phyloP scores from a whole-genome alignment of 2,888 invertebrate genomes.

The Serrognathus titanus region DNA sequence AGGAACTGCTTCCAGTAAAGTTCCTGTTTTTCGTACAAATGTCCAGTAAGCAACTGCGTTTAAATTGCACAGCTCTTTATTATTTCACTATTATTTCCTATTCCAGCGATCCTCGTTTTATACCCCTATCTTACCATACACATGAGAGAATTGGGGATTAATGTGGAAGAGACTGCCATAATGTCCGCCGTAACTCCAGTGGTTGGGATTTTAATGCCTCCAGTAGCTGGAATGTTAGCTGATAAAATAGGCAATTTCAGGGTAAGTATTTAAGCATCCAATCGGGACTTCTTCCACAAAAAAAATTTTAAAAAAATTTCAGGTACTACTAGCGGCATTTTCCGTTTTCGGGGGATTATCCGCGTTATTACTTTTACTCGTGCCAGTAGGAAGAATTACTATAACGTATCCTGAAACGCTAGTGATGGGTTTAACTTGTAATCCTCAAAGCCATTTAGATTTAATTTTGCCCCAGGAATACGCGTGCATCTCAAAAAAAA shows the following conservation, averaged over 20 bases:
- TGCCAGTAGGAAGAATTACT: slow-evolving; percentile 68
- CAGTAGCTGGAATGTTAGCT: slow-evolving; percentile 70
- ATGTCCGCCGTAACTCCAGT: slow-evolving; percentile 76
- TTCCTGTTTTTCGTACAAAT: slow-evolving; percentile 74
- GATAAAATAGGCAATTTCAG: slow-evolving; percentile 79
- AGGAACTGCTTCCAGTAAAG: slow-evolving; percentile 70
- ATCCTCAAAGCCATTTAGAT: slow-evolving; percentile 29
- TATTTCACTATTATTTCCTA: slow-evolving; percentile 3
- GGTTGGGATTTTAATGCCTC: slow-evolving; percentile 74
- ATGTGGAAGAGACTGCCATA: slow-evolving; percentile 74
- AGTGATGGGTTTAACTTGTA: slow-evolving; percentile 59
- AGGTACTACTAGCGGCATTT: slow-evolving; percentile 66
- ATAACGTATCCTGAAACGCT: slow-evolving; percentile 61
- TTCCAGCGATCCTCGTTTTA: slow-evolving; percentile 67
- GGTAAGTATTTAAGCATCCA: slow-evolving; percentile 48
- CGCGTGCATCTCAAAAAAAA: slow-evolving; percentile 47
- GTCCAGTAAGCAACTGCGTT: slow-evolving; percentile 61
- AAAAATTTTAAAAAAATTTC: slow-evolving; percentile 34
- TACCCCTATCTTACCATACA: slow-evolving; percentile 79
- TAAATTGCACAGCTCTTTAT: neutral
- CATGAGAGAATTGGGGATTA: slow-evolving; percentile 75
- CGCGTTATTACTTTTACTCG: slow-evolving; percentile 63
- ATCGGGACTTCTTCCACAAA: neutral
- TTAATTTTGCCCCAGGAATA: slow-evolving; percentile 51
- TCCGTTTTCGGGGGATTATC: slow-evolving; percentile 66